Evolutionary conservation across 2,113 vertebrate species (phyloP).

Genomic region (Blennius ocellaris): DNA sequence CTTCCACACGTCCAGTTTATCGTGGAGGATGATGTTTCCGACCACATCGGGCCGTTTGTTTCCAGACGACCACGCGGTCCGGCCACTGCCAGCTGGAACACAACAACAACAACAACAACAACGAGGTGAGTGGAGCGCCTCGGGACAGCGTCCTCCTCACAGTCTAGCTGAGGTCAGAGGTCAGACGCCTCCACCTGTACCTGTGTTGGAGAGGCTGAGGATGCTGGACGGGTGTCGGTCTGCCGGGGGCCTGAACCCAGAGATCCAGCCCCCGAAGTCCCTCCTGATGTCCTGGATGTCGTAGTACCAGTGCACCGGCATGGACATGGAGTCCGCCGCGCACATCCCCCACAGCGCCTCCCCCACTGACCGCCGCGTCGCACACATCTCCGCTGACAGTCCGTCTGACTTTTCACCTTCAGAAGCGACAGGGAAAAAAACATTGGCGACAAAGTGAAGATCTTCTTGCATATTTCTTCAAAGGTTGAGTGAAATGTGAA

Average conservation of each 20-base stretch:
- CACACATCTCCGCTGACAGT: slow-evolving; percentile 31
- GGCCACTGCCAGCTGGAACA: slow-evolving; percentile 74
- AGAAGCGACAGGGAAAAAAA: neutral
- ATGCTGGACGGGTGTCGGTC: slow-evolving; percentile 77
- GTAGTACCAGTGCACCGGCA: slow-evolving; percentile 83
- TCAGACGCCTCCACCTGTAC: slow-evolving; percentile 29
- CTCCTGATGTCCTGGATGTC: slow-evolving; percentile 67
- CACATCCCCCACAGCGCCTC: slow-evolving; percentile 78
- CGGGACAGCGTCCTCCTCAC: too few relatives aligned
- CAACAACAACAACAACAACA: neutral
- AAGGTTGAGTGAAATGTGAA: too few relatives aligned
- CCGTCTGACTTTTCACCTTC: neutral
- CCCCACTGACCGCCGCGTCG: slow-evolving; percentile 18
- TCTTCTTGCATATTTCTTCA: too few relatives aligned
- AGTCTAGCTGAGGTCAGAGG: too few relatives aligned
- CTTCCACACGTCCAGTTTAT: slow-evolving; percentile 77
- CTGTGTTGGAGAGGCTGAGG: slow-evolving; percentile 75
- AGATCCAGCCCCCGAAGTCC: slow-evolving; percentile 76
- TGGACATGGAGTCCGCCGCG: slow-evolving; percentile 74
- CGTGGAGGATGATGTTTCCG: slow-evolving; percentile 76
- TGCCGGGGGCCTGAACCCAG: slow-evolving; percentile 40
- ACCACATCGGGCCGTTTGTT: slow-evolving; percentile 50
- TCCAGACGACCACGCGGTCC: slow-evolving; percentile 37
- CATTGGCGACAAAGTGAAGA: too few relatives aligned
- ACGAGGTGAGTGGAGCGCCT: too few relatives aligned